Base-by-base conservation (phyloP, 2,797 vertebrate species). In the Acridotheres tristis region DNA sequence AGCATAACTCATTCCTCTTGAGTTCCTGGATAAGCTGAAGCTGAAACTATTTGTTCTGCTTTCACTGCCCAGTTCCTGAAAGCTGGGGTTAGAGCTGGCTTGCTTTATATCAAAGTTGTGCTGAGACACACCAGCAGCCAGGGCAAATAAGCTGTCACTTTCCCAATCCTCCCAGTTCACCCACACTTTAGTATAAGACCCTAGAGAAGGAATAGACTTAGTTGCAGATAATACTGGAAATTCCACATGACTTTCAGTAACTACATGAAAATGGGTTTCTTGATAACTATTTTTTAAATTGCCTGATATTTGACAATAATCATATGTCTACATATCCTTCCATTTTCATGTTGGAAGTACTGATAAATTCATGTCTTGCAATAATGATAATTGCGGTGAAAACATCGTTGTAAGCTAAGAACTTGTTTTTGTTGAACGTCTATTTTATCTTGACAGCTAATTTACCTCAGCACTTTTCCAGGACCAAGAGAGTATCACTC, bases 31-130 rank as follows among this genome's bases (percentile, higher is more conserved):
- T 94, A 92, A 93, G 65, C 61, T 10, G 1, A 89, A 88, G 85
- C 87, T 85, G 75, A 95, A 95, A 89, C 89, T 93, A 74, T 96
- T 85, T 92, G 87, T 88, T 93, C 82, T 71, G 68, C 54, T 95
- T 87, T 85, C 62, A 65, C 61, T 92, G 89, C 79, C 91, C 72
- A 57, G 57, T 89, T 85, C 72, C 69, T 93, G 75, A 82, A 88
- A 76, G 57, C 78, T 67, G 65, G 82, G 32, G 68, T 66, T 92
- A 85, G 81, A 89, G 36, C 59, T 91, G 69, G 42, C 43, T 87
- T 55, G 63, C 43, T 92, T 92, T 79, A 74, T 88, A 78, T 73
- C 82, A 89, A 42, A 91, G 59, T 89, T 80, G 21, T 59, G 45
- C 57, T 73, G 79, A 91, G 85, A 55, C 26, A 48, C 57, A 74